Conservation (phyloP, 1,140 invertebrate genomes). For the Aphis craccivora region DNA sequence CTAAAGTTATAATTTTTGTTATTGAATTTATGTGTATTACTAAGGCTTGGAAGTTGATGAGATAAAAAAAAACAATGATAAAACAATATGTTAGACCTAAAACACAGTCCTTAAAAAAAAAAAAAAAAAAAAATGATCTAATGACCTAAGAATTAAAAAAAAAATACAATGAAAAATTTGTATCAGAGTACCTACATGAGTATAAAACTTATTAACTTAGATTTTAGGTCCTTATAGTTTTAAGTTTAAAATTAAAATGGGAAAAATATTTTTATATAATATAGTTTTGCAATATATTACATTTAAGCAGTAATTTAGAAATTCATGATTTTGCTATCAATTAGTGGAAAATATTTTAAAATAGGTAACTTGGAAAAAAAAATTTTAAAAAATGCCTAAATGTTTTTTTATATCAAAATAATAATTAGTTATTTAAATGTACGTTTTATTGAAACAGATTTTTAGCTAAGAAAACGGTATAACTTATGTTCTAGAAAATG, state of each 20-base stretch:
- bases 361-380: neutral
- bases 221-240: no score
- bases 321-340: neutral
- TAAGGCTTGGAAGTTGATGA: neutral
- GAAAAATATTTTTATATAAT: neutral
- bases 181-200: no score
- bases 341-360: neutral
- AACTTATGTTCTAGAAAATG: neutral
- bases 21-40: neutral
- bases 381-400: no score
- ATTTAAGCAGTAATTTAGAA: neutral
- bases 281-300: neutral
- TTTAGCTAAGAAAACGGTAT: neutral
- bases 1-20: constrained; percentile 14
- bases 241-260: neutral
- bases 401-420: neutral
- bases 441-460: neutral
- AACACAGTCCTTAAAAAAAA: neutral
- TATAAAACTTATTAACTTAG: no score
- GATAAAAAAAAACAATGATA: neutral
- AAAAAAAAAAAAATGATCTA: no score
- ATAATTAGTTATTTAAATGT: no score
- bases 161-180: no score
- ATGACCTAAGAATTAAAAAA: no score
- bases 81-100: neutral